Evolutionary conservation across 2,888 invertebrate species (phyloP), one percentile per base, ranked within the genome.

Genomic region (Drosophila mimica): DNA sequence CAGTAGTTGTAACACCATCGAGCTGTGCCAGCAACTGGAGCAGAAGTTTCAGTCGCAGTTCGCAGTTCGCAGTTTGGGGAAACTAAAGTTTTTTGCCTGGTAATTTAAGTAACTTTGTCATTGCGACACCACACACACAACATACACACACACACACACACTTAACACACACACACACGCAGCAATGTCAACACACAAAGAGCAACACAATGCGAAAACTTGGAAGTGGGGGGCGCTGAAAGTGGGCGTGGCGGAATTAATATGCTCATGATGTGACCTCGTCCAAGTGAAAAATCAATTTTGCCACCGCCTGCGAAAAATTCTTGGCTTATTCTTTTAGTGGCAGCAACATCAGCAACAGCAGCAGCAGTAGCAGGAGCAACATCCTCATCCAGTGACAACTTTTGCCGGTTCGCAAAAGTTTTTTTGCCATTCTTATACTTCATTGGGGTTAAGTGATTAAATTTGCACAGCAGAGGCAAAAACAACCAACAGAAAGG

Each of bases 361-460:
- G 17, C 49, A 43, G 5, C 43, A 43, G 40, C n/a, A 43, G 9
- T 20, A 20, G 43, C 20, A 43, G 9, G 11, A 17, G 49, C 49
- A 36, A 36, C 57, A 30, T 46, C 15, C 46, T 53, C 58, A 62
- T 53, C 40, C 54, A 70, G 80, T 63, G 71, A 63, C 79, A 80
- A 80, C 62, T 79, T 79, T 78, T 62, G 56, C 49, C 56, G 62
- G 48, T 68, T 60, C 48, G 43, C 31, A 63, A 68, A 79, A 79
- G 34, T 80, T 79, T 15, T 73, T 70, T 60, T 62, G 56, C 68
- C 80, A 70, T 66, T 68, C 81, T 81, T 79, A 79, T 88, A 74
- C 89, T 87, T 87, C 83, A 87, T 88, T 85, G 88, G 85, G 90
- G 87, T 88, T 88, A 88, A 88, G 87, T 88, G 89, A 88, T 87